Percentiles rank a stretch among this genome's conserved stretches.
phyloP scores from a whole-genome alignment of 2,797 vertebrate genomes.

The Poeciliopsis gracilis region DNA sequence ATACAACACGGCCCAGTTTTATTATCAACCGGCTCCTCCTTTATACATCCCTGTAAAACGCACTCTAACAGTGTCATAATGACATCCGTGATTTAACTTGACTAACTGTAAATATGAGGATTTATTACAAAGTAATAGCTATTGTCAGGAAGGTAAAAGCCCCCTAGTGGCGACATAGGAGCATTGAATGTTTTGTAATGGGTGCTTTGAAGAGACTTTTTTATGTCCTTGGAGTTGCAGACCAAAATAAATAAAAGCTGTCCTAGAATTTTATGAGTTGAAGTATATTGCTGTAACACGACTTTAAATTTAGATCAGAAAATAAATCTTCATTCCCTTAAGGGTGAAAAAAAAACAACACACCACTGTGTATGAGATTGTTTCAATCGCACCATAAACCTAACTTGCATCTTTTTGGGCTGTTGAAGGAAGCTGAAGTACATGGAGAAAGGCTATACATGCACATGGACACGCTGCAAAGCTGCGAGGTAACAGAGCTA shows the following conservation, averaged over 20 bases:
- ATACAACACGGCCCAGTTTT: neutral
- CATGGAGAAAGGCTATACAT: neutral
- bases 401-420: neutral
- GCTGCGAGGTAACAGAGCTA: neutral
- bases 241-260: neutral
- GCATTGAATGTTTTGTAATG: neutral
- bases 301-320: neutral
- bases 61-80: neutral
- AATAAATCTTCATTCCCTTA: neutral
- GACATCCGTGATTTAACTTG: neutral
- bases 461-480: neutral
- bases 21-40: neutral
- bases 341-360: neutral
- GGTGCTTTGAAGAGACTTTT: neutral
- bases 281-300: neutral
- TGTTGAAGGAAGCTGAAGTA: neutral
- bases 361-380: neutral
- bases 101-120: conserved; percentile 21
- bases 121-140: conserved; percentile 38
- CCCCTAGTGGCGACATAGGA: conserved; percentile 54
- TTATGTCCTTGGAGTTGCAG: neutral
- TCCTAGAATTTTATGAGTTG: neutral
- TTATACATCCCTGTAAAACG: neutral
- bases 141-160: conserved; percentile 36
- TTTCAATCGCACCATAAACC: neutral